A percentile compares a stretch with the other conserved stretches of the same genome.
phyloP scores from a whole-genome alignment of 2,888 invertebrate species.

The Calliphora vomitoria region DNA sequence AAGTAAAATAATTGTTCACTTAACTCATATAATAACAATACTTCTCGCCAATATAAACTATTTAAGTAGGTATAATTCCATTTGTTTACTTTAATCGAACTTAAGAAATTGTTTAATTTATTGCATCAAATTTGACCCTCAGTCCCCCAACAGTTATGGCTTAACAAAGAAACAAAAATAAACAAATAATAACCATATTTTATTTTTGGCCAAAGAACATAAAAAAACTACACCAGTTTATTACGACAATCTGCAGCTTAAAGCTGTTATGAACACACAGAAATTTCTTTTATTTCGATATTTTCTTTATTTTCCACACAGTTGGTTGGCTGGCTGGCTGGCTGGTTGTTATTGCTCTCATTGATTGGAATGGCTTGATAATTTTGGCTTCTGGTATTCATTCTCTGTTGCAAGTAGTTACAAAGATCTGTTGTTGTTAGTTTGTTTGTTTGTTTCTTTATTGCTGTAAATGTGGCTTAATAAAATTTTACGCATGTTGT shows the following conservation, averaged over 20 bases:
- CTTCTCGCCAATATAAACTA: neutral
- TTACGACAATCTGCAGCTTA: slow-evolving; percentile 41
- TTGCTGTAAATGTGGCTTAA: slow-evolving; percentile 57
- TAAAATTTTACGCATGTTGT: slow-evolving; percentile 68
- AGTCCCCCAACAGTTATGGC: neutral
- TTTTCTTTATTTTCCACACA: slow-evolving; percentile 50
- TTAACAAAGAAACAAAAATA: neutral
- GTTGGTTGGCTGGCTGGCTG: neutral
- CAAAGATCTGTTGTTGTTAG: slow-evolving; percentile 33
- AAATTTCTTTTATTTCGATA: slow-evolving; percentile 28
- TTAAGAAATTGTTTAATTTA: slow-evolving; percentile 61
- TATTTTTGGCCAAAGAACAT: neutral
- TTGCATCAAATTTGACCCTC: slow-evolving; percentile 58
- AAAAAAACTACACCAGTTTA: slow-evolving; percentile 17
- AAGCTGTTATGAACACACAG: neutral
- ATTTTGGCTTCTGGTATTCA: slow-evolving; percentile 64
- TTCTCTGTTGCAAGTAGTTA: slow-evolving; percentile 13
- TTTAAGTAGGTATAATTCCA: neutral
- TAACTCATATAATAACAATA: neutral
- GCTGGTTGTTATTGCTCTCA: slow-evolving; percentile 49
- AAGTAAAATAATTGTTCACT: neutral
- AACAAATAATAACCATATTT: slow-evolving; percentile 37
- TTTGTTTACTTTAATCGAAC: neutral
- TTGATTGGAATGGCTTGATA: slow-evolving; percentile 66
- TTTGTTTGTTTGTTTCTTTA: slow-evolving; percentile 3